phyloP scores from a whole-genome alignment of 2,888 invertebrate genomes.

The Phytoseiulus persimilis region DNA sequence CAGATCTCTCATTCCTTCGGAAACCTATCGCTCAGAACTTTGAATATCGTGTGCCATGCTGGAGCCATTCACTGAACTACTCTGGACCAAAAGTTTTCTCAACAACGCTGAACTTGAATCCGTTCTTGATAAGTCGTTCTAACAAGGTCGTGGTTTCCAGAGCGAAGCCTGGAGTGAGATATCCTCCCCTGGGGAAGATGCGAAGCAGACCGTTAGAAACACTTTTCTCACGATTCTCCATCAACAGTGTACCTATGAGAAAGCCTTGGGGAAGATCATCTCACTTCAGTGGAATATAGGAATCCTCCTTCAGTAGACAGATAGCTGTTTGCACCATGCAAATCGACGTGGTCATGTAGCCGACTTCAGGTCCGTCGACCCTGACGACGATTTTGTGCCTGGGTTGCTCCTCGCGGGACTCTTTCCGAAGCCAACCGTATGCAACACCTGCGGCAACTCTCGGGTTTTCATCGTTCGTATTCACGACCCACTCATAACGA shows the following conservation, averaged over 20 bases:
- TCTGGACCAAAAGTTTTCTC: neutral
- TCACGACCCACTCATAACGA: too few species aligned
- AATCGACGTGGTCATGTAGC: conserved; percentile 72
- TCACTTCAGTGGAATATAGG: conserved; percentile 60
- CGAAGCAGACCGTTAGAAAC: neutral
- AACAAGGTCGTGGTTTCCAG: conserved; percentile 10
- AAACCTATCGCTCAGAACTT: too few species aligned
- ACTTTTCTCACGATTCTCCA: too few species aligned
- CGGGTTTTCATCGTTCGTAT: too few species aligned
- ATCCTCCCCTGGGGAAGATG: neutral
- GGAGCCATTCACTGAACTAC: too few species aligned
- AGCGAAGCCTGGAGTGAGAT: conserved; percentile 23
- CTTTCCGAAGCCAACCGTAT: neutral
- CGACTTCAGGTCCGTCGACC: conserved; percentile 58
- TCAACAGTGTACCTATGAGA: too few species aligned
- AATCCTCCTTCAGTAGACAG: conserved; percentile 64
- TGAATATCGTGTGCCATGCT: too few species aligned
- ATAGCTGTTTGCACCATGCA: conserved; percentile 65
- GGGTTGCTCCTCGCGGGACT: neutral
- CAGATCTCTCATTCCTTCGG: too few species aligned
- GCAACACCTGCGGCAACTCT: neutral
- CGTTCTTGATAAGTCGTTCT: neutral
- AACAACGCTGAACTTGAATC: conserved; percentile 23
- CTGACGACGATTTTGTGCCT: conserved; percentile 35
- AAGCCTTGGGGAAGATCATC: neutral